These are phyloP conservation scores for Erythrocercus mccallii DNA, from an alignment of 2,113 vertebrate species.

Conservation along the genomic window DNA sequence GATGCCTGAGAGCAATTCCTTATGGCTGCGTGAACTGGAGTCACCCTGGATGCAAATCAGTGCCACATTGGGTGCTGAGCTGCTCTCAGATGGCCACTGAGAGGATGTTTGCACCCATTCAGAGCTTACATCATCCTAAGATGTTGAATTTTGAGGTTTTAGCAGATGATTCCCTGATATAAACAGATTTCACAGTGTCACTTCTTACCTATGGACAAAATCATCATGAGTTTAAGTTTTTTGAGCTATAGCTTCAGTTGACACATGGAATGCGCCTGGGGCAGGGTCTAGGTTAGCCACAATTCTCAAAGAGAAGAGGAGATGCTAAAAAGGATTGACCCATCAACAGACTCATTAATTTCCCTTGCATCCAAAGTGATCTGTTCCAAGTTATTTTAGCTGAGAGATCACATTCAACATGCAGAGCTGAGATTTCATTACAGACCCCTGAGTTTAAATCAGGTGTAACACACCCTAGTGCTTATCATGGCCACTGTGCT, in stretches of 20 bases:
- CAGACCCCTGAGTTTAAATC: constrained; percentile 33
- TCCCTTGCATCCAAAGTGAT: neutral
- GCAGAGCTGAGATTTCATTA: constrained; percentile 14
- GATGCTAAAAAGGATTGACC: neutral
- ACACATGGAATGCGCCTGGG: neutral
- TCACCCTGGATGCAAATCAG: neutral
- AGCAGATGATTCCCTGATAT: neutral
- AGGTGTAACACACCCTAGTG: neutral
- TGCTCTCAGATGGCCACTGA: neutral
- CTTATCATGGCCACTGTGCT: neutral
- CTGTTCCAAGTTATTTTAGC: neutral
- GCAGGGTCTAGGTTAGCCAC: neutral
- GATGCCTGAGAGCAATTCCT: neutral
- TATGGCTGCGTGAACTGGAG: neutral
- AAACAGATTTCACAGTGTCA: neutral
- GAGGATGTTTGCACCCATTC: neutral
- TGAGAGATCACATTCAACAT: neutral
- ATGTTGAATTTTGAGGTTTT: neutral
- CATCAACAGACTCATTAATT: neutral
- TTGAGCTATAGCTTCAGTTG: neutral
- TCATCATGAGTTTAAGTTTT: neutral
- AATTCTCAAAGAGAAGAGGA: neutral
- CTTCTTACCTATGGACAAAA: neutral
- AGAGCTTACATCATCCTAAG: neutral
- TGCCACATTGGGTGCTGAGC: accelerated